Evolutionary conservation across 2,113 vertebrate species (phyloP), one percentile per base, ranked within the genome.

Genomic region (Leptobrachium ailaonicum): DNA sequence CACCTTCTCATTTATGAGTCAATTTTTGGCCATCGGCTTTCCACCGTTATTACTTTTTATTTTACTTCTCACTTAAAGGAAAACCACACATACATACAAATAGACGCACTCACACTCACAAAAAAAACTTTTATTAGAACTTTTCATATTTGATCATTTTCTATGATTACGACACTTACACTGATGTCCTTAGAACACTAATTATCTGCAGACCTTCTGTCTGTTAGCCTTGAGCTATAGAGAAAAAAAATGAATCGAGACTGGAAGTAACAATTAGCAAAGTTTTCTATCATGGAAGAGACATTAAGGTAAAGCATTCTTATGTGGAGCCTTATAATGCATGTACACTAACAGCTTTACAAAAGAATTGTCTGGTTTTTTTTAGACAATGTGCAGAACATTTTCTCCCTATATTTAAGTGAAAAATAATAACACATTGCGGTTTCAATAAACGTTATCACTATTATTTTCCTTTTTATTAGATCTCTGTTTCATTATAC

Each of bases 1-100:
- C 93, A 92, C 92, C 91, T 92, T 94, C 94, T 96, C 94, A 97
- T 95, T 96, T 96, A 97, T 97, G 94, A 96, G 96, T 96, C 93
- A 95, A 94, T 94, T 94, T 95, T 93, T 94, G 92, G 92, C 94
- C 92, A 93, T 91, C 86, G 91, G 93, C 92, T 92, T 93, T 94
- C 92, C 90, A 87, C 86, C 87, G 88, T 93, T 95, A 94, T 94
- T 94, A 93, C 90, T 90, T 93, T 91, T 93, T 91, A 92, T 92
- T 93, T 93, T 91, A 92, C 90, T 91, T 91, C 90, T 73, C 69
- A 84, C 86, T 87, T 86, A 85, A 89, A 90, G 75, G 62, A 87
- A 79, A 87, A 72, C 6, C 53, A 75, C 32, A 69, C n/a, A 77
- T 42, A 13, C 1, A 70, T 8, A 50, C 10, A 56, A 3, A 41